Percentiles rank a stretch among this genome's conserved stretches.
Evolutionary conservation across 2,888 invertebrate genomes (phyloP).

Genomic region (Celastrina argiolus): DNA sequence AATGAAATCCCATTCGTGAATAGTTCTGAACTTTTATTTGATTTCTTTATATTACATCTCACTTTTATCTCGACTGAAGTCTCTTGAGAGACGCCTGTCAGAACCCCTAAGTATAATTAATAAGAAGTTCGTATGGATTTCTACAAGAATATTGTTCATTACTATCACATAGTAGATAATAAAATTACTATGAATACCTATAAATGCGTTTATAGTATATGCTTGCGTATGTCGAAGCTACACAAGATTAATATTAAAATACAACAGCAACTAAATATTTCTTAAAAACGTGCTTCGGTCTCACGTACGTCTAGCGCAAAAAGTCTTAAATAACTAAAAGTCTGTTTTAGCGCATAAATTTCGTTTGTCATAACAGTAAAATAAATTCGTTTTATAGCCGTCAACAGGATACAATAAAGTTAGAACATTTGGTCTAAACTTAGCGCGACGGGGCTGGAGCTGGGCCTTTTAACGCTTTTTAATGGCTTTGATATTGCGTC

Average conservation of each 20-base stretch:
- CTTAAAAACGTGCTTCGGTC: not conserved
- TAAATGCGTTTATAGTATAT: too few species aligned
- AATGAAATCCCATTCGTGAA: not conserved
- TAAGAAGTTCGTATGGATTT: too few species aligned
- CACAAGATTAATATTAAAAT: too few species aligned
- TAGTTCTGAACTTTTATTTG: not conserved
- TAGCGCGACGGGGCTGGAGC: not conserved
- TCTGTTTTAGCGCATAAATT: not conserved
- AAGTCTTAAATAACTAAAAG: not conserved
- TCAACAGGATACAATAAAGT: slow-evolving; percentile 26
- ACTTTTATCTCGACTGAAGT: not conserved
- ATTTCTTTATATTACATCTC: not conserved
- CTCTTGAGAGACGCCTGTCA: too few species aligned
- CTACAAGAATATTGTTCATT: not conserved
- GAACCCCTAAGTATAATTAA: too few species aligned
- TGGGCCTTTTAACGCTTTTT: not conserved
- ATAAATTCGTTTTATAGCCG: slow-evolving; percentile 7
- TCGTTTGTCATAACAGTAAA: slow-evolving; percentile 25
- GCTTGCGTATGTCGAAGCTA: too few species aligned
- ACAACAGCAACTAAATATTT: not conserved
- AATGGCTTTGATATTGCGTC: not conserved
- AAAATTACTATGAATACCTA: too few species aligned
- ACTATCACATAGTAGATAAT: too few species aligned
- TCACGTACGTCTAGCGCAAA: not conserved
- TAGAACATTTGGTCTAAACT: not conserved